phyloP scores from a whole-genome alignment of 2,797 vertebrate species.

The Eptatretus atami region DNA sequence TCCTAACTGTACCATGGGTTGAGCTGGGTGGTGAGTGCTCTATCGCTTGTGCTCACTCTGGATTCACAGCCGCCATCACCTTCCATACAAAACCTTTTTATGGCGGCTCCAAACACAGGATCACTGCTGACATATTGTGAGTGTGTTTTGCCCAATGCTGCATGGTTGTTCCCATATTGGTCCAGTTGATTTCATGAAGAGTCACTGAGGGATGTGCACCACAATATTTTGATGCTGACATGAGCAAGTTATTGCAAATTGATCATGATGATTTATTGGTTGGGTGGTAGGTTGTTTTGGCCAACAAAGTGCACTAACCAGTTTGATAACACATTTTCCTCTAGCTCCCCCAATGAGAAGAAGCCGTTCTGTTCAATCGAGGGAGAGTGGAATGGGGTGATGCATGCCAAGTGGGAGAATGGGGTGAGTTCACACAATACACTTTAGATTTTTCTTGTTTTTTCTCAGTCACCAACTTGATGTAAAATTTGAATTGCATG shows the following conservation, averaged over 20 bases:
- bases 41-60: constrained; percentile 78
- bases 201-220: no score
- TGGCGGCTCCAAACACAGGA: constrained; percentile 84
- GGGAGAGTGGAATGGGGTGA: constrained; percentile 93
- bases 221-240: no score
- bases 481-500: no score
- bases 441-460: background rate
- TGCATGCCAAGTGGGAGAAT: constrained; percentile 60
- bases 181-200: no score
- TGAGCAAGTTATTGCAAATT: no score
- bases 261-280: no score
- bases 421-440: constrained; percentile 28
- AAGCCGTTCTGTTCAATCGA: constrained; percentile 79
- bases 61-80: constrained; percentile 61
- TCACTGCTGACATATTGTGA: constrained; percentile 92
- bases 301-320: no score
- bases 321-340: background rate
- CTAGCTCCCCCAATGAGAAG: constrained; percentile 74
- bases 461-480: no score
- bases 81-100: constrained; percentile 99
- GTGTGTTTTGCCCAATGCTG: constrained; percentile 13
- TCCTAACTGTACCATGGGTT: constrained; percentile 95
- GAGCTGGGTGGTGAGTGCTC: constrained; percentile 84
- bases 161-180: no score
- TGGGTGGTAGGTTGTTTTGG: no score